These are phyloP conservation scores for Lottia gigantea DNA, from an alignment of 2,888 invertebrate genomes.

Conservation along the genomic window DNA sequence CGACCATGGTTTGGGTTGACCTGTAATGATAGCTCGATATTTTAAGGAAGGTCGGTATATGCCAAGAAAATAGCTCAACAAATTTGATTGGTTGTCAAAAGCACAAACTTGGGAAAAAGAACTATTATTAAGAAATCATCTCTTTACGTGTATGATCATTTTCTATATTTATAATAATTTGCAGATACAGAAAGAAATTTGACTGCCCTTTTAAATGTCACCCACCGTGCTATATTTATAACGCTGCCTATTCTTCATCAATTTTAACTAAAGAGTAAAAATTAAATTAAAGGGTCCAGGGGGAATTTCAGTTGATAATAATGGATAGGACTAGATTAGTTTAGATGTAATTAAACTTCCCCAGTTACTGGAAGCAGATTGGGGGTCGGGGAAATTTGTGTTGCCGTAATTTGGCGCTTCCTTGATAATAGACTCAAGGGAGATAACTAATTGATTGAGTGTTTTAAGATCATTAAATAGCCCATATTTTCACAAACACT, in stretches of 20 bases:
- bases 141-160: too few species aligned
- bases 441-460: background rate
- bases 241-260: background rate
- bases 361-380: constrained; percentile 14
- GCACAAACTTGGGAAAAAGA: too few species aligned
- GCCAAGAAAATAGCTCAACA: too few species aligned
- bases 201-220: too few species aligned
- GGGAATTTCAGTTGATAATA: constrained; percentile 22
- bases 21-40: background rate
- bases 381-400: constrained; percentile 18
- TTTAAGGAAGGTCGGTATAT: too few species aligned
- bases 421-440: constrained; percentile 21
- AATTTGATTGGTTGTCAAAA: too few species aligned
- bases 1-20: background rate
- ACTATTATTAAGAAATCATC: too few species aligned
- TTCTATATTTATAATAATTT: too few species aligned
- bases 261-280: constrained; percentile 8
- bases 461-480: background rate
- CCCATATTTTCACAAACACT: background rate
- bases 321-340: constrained; percentile 30
- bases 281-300: constrained; percentile 25
- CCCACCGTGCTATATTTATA: too few species aligned
- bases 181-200: too few species aligned
- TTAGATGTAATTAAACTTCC: constrained; percentile 26
- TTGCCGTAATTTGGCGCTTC: constrained; percentile 18